Evolutionary conservation across 2,888 invertebrate genomes (phyloP).

Genomic region (Mantis religiosa): DNA sequence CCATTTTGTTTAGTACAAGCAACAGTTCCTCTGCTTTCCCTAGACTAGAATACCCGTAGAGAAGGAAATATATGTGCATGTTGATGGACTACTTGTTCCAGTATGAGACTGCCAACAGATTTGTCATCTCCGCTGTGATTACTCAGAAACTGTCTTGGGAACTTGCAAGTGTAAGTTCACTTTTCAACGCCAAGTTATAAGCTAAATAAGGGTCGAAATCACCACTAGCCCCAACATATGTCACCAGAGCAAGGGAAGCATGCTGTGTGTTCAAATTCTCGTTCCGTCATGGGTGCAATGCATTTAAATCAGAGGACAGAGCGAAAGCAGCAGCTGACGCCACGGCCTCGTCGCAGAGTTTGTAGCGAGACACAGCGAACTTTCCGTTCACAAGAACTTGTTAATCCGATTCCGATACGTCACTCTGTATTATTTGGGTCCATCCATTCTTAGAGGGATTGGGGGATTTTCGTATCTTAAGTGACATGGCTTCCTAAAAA

Average conservation of each 20-base stretch:
- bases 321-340: background rate
- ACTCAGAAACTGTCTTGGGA: background rate
- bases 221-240: background rate
- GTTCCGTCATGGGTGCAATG: background rate
- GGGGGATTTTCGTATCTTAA: too few relatives aligned
- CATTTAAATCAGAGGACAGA: background rate
- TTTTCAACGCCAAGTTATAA: background rate
- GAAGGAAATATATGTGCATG: too few relatives aligned
- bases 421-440: background rate
- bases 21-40: too few relatives aligned
- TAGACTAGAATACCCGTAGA: too few relatives aligned
- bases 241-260: background rate
- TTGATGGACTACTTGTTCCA: too few relatives aligned
- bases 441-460: background rate
- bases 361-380: background rate
- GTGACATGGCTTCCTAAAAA: too few relatives aligned
- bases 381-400: background rate
- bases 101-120: background rate
- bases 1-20: too few relatives aligned
- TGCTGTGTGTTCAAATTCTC: background rate
- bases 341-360: background rate
- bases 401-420: constrained; percentile 13
- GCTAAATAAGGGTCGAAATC: background rate
- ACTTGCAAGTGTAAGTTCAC: background rate
- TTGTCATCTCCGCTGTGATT: background rate